Evolutionary conservation across 92 coral and sea anemone genomes (phyloP), one percentile per base, ranked within the genome.

Genomic region (Bergia sp.): DNA sequence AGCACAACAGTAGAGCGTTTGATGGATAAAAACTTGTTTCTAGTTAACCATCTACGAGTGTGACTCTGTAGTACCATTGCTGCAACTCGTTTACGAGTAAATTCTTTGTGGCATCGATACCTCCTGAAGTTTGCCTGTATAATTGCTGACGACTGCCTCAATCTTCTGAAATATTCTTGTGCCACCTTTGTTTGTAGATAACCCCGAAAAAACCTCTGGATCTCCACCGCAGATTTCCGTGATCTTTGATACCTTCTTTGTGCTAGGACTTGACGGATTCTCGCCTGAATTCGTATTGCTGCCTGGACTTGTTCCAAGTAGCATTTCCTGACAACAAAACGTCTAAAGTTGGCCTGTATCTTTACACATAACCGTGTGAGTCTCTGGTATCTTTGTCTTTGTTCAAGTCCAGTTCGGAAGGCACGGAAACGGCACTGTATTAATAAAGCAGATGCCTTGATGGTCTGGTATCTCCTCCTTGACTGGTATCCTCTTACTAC

Each of bases 281-380:
- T 82, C 7, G 95, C 86, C 90, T 96, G 97, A 47, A 96, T 55
- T 21, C 37, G 38, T 40, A 89, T 38, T 15, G 90, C 90, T 15
- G 97, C 89, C 37, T 66, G 81, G 41, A 79, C 85, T 40, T 77
- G 87, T 36, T 78, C 61, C 79, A 45, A 57, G 78, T 91, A 91
- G 47, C 41, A 71, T 75, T 89, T 89, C 82, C 96, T 93, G 38
- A 83, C 96, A 74, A 50, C 29, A 50, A 79, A 81, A 20, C 93
- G 93, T 88, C 93, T 92, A 73, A 84, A 96, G 45, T 42, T 55
- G 15, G 96, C 89, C 66, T 95, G 99, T 20, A 96, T 69, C 86
- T 72, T 80, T 18, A 95, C 50, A 57, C 90, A 87, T 16, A 93
- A 80, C 38, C 38, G 64, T 80, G 89, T 92, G 38, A 89, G 77